Percentiles rank a stretch among this genome's conserved stretches.
phyloP scores from a whole-genome alignment of 1,140 invertebrate species.

The Neomicropteryx cornuta region DNA sequence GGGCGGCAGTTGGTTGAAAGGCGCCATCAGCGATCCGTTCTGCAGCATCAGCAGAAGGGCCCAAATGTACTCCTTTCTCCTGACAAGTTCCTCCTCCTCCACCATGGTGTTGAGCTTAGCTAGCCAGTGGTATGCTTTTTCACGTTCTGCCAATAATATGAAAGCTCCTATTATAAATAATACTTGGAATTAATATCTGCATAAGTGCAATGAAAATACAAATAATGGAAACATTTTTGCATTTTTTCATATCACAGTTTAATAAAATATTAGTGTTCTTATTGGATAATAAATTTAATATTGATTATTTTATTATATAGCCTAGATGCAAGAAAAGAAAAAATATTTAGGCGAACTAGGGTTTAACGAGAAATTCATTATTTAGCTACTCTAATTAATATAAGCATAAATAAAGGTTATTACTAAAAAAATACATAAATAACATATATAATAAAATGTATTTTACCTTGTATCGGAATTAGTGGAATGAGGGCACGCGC shows the following conservation, averaged over 20 bases:
- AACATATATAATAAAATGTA: too few relatives aligned
- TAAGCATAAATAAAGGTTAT: too few relatives aligned
- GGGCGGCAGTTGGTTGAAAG: constrained; percentile 24
- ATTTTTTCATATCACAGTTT: background rate
- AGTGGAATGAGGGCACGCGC: too few relatives aligned
- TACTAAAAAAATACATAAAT: too few relatives aligned
- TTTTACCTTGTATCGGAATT: too few relatives aligned
- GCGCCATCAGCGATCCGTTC: constrained; percentile 22
- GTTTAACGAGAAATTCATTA: too few relatives aligned
- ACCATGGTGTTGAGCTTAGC: constrained; percentile 21
- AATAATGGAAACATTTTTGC: background rate
- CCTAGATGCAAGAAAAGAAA: too few relatives aligned
- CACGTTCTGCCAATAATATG: constrained; percentile 18
- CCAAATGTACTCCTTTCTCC: constrained; percentile 33
- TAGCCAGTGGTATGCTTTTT: constrained; percentile 21
- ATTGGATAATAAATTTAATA: too few relatives aligned
- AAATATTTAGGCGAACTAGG: too few relatives aligned
- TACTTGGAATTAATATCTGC: background rate
- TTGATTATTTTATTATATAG: too few relatives aligned
- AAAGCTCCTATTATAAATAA: background rate
- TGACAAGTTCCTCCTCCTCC: constrained; percentile 18
- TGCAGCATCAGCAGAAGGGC: constrained; percentile 28
- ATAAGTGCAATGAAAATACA: background rate
- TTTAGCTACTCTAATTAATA: too few relatives aligned
- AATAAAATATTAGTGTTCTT: too few relatives aligned